Conservation (phyloP, 2,888 invertebrate species). For the Ochlodes sylvanus region DNA sequence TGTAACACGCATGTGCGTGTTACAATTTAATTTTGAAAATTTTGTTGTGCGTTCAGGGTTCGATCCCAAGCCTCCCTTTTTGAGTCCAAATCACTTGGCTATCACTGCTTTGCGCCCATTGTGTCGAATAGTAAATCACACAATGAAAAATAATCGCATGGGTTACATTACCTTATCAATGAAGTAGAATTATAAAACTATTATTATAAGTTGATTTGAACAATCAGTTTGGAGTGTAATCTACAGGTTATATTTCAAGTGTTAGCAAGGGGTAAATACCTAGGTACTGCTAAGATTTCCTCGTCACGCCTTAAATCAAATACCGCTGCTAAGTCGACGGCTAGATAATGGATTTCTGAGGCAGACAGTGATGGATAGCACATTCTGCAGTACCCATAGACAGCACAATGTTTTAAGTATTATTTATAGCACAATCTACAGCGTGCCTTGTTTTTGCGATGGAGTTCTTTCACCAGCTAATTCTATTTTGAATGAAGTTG, state of each 20-base stretch:
- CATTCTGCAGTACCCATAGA: constrained; percentile 1
- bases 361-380: constrained; percentile 10
- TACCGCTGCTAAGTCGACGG: constrained; percentile 12
- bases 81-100: too few species aligned
- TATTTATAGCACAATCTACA: background rate
- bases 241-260: background rate
- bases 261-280: background rate
- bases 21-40: too few species aligned
- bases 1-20: too few species aligned
- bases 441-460: background rate
- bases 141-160: too few species aligned
- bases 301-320: constrained; percentile 11
- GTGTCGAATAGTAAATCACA: too few species aligned
- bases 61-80: too few species aligned
- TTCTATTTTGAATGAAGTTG: background rate
- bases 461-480: too few species aligned
- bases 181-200: too few species aligned
- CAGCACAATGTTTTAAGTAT: constrained; percentile 9
- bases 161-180: too few species aligned
- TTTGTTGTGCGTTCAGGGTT: too few species aligned
- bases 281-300: constrained; percentile 1
- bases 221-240: background rate
- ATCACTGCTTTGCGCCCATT: too few species aligned
- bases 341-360: constrained; percentile 13
- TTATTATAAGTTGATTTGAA: background rate